Percentiles rank a stretch among this genome's conserved stretches.
These are phyloP conservation scores for Carapus acus DNA, from an alignment of 2,797 vertebrate species.

Conservation along the genomic window DNA sequence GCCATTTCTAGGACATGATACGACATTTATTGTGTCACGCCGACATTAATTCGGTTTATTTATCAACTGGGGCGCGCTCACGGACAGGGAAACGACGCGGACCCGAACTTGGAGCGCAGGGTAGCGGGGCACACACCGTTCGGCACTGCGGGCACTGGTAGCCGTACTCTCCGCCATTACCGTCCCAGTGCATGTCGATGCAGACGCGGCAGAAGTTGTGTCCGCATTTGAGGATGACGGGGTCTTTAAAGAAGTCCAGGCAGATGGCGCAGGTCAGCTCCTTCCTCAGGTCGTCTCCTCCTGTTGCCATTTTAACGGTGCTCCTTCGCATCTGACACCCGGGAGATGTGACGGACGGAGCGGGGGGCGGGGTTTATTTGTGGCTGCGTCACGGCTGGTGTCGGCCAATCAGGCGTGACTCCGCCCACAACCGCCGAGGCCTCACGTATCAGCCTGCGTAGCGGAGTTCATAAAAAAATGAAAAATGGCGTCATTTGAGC, in stretches of 20 bases:
- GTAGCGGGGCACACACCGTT: conserved; percentile 24
- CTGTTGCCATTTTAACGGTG: conserved; percentile 71
- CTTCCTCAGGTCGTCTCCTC: conserved; percentile 67
- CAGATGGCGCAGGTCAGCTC: conserved; percentile 77
- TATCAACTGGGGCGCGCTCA: too few relatives aligned
- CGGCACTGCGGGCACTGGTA: conserved; percentile 72
- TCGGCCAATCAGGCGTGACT: conserved; percentile 38
- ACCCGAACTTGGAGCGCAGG: too few relatives aligned
- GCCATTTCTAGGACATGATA: background rate
- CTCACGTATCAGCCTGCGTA: too few relatives aligned
- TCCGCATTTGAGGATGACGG: conserved; percentile 76
- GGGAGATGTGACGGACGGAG: conserved; percentile 36
- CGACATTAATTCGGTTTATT: background rate
- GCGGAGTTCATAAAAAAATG: too few relatives aligned
- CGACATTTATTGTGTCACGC: background rate
- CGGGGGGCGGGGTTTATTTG: conserved; percentile 17
- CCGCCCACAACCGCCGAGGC: too few relatives aligned
- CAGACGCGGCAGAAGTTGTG: conserved; percentile 78
- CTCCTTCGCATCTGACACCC: conserved; percentile 18
- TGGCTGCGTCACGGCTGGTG: conserved; percentile 20
- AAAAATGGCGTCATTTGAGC: too few relatives aligned
- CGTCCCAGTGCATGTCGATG: conserved; percentile 78
- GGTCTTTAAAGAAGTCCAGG: conserved; percentile 74
- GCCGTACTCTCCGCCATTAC: conserved; percentile 75
- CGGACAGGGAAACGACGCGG: too few relatives aligned